Evolutionary conservation across 2,888 invertebrate species (phyloP).

Genomic region (Andrena fulva): DNA sequence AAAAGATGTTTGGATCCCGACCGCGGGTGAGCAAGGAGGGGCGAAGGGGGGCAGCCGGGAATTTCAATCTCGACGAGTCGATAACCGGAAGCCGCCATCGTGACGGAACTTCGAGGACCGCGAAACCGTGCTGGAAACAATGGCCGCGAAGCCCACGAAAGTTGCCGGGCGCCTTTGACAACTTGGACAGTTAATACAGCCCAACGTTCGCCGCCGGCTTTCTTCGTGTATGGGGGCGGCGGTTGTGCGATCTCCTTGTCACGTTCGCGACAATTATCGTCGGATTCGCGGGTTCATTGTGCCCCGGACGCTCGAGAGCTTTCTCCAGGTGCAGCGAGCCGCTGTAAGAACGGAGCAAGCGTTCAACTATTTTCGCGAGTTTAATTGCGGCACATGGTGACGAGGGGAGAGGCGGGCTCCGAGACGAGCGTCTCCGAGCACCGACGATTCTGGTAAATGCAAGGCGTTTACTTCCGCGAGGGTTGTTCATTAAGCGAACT

Average conservation of each 20-base stretch:
- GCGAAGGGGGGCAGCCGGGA: conserved; percentile 31
- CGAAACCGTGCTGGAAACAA: conserved; percentile 59
- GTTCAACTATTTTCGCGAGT: conserved; percentile 18
- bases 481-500: conserved; percentile 14
- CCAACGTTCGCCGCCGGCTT: not conserved
- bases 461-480: not conserved
- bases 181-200: conserved; percentile 71
- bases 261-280: conserved; percentile 46
- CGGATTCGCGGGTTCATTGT: conserved; percentile 19
- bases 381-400: conserved; percentile 18
- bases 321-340: not conserved
- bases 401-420: not conserved
- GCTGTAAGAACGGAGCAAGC: conserved; percentile 1
- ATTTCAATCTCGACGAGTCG: conserved; percentile 70
- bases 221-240: conserved; percentile 4
- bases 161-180: conserved; percentile 65
- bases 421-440: not conserved
- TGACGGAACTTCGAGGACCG: conserved; percentile 43
- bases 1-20: conserved; percentile 34
- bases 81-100: conserved; percentile 58
- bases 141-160: conserved; percentile 60
- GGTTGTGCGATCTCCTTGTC: conserved; percentile 13
- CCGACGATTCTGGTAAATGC: conserved; percentile 14
- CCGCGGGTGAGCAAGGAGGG: not conserved
- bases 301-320: not conserved